Conservation (phyloP, 2,888 invertebrate genomes). For the Pollenia angustigena region DNA sequence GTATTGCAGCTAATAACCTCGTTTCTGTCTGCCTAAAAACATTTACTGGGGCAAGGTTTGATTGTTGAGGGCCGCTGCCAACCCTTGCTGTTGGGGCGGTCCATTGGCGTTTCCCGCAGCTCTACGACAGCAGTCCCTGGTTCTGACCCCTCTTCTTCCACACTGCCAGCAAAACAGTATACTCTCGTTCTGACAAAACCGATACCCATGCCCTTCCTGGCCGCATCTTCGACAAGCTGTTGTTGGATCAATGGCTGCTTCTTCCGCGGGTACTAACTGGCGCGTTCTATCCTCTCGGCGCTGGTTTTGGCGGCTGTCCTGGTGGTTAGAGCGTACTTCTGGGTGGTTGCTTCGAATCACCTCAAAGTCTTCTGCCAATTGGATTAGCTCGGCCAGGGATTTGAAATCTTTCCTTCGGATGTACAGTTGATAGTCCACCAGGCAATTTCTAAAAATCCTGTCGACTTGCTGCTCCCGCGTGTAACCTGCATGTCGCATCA, state of each 20-base stretch:
- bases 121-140: conserved; percentile 9
- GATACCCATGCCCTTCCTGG: background rate
- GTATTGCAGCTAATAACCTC: background rate
- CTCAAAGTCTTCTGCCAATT: background rate
- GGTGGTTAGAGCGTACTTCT: background rate
- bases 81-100: conserved; percentile 18
- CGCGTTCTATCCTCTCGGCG: background rate
- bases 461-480: background rate
- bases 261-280: background rate
- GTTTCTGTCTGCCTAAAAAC: background rate
- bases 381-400: background rate
- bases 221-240: background rate
- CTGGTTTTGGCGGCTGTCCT: background rate
- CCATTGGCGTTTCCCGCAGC: conserved; percentile 9
- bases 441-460: background rate
- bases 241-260: background rate
- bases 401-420: background rate
- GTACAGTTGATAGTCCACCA: background rate
- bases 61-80: background rate
- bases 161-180: conserved; percentile 11
- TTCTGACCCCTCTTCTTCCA: background rate
- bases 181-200: background rate
- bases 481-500: background rate
- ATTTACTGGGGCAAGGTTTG: conserved; percentile 16
- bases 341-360: too few species aligned